phyloP scores from a whole-genome alignment of 2,113 vertebrate genomes.

The Pituophis catenifer region DNA sequence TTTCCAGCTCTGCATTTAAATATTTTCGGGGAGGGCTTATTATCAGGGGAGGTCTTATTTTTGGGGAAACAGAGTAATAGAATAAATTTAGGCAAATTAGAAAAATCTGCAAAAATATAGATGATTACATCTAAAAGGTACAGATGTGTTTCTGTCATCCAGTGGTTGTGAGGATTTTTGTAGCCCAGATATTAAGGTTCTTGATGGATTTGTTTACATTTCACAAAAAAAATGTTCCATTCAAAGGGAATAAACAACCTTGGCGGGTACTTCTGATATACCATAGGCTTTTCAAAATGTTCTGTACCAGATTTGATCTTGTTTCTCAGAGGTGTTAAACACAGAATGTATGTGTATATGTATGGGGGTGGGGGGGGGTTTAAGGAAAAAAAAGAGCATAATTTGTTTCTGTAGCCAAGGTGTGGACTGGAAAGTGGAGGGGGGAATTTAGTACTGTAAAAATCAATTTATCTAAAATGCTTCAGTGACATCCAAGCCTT shows the following conservation, averaged over 20 bases:
- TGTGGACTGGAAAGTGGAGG: not conserved
- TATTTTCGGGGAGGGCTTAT: too few relatives aligned
- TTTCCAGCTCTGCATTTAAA: too few relatives aligned
- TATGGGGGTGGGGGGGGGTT: not conserved
- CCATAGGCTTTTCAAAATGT: constrained; percentile 22
- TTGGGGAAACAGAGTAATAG: not conserved
- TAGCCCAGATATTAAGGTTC: not conserved
- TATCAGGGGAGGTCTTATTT: too few relatives aligned
- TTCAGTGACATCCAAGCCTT: constrained; percentile 16
- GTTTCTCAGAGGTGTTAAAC: constrained; percentile 25
- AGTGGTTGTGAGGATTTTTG: not conserved
- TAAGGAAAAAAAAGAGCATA: not conserved
- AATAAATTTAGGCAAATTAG: constrained; percentile 34
- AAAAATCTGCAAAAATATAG: constrained; percentile 7
- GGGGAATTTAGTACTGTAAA: constrained; percentile 25
- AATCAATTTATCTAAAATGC: not conserved
- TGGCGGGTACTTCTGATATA: not conserved
- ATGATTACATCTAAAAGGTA: not conserved
- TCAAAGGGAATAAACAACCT: constrained; percentile 1
- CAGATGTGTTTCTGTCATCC: not conserved
- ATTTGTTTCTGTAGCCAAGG: constrained; percentile 40
- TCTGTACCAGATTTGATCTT: not conserved
- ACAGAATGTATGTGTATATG: not conserved
- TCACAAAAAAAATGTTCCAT: constrained; percentile 29
- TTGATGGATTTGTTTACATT: constrained; percentile 25